phyloP scores from a whole-genome alignment of 35 echinoderm and acorn worm species.

The Holothuria glaberrima region DNA sequence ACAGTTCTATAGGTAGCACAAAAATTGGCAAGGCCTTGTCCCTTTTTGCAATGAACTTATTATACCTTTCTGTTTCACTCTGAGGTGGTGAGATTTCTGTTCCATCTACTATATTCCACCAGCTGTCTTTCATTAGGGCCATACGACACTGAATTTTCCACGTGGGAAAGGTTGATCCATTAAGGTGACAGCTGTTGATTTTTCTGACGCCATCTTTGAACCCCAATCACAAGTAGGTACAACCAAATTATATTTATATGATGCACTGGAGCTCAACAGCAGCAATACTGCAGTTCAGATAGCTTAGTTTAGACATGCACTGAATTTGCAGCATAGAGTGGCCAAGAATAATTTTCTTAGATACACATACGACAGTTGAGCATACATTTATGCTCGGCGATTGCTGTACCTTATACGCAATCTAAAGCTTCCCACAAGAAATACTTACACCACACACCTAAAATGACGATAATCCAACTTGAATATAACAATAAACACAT shows the following conservation, averaged over 20 bases:
- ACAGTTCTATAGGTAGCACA: background rate
- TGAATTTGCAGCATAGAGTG: too few relatives aligned
- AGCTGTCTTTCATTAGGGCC: conserved; percentile 20
- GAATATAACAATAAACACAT: too few relatives aligned
- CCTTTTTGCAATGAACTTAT: background rate
- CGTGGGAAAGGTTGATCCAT: background rate
- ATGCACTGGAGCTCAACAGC: background rate
- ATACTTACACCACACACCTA: too few relatives aligned
- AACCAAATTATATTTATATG: background rate
- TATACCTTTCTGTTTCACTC: background rate
- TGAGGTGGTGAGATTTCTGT: background rate
- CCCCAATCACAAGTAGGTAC: background rate
- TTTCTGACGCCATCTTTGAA: conserved; percentile 27
- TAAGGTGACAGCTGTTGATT: conserved; percentile 7
- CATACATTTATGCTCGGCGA: too few relatives aligned
- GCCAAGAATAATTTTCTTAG: too few relatives aligned
- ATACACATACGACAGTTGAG: too few relatives aligned
- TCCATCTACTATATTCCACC: background rate
- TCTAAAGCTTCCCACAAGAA: too few relatives aligned
- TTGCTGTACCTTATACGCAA: too few relatives aligned
- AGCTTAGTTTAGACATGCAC: background rate
- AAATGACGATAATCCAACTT: too few relatives aligned
- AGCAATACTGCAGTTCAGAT: background rate
- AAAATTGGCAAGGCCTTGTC: background rate
- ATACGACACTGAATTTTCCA: conserved; percentile 27